Percentiles rank a stretch among this genome's conserved stretches.
These are phyloP conservation scores for Lutraria rhynchaena DNA, from an alignment of 1,140 invertebrate species.

Conservation along the genomic window DNA sequence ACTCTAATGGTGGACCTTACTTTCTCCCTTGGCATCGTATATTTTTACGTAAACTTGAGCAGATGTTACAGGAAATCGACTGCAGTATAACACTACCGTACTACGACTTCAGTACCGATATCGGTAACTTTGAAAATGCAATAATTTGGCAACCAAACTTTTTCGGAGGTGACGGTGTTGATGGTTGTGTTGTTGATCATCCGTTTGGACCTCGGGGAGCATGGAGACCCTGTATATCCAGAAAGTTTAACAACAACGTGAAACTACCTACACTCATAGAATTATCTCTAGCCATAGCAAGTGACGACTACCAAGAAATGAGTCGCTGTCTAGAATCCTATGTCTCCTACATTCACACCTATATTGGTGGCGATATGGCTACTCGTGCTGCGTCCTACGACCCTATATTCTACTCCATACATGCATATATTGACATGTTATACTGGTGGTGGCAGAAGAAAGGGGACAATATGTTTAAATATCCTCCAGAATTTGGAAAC, in stretches of 20 bases:
- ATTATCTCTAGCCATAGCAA: slow-evolving; percentile 73
- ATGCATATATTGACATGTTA: slow-evolving; percentile 78
- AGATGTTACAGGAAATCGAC: slow-evolving; percentile 76
- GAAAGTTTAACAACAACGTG: slow-evolving; percentile 75
- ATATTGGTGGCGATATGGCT: slow-evolving; percentile 79
- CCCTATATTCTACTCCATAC: slow-evolving; percentile 77
- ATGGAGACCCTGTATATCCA: slow-evolving; percentile 78
- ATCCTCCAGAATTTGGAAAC: slow-evolving; percentile 74
- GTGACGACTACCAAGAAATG: slow-evolving; percentile 76
- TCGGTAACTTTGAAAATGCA: slow-evolving; percentile 74
- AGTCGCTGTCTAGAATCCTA: slow-evolving; percentile 75
- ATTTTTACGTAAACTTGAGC: slow-evolving; percentile 75
- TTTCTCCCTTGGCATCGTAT: slow-evolving; percentile 78
- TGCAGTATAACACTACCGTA: slow-evolving; percentile 78
- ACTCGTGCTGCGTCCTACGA: slow-evolving; percentile 75
- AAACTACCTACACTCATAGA: slow-evolving; percentile 76
- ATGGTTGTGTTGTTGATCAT: slow-evolving; percentile 76
- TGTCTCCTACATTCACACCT: slow-evolving; percentile 75
- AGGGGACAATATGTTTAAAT: slow-evolving; percentile 75
- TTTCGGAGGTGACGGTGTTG: slow-evolving; percentile 76
- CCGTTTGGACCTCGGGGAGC: slow-evolving; percentile 71
- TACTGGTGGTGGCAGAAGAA: slow-evolving; percentile 79
- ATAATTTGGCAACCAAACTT: slow-evolving; percentile 79
- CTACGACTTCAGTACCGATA: slow-evolving; percentile 80
- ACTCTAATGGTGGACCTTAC: slow-evolving; percentile 73